Evolutionary conservation across 2,888 invertebrate genomes (phyloP).

Genomic region (Platypus cylindrus): DNA sequence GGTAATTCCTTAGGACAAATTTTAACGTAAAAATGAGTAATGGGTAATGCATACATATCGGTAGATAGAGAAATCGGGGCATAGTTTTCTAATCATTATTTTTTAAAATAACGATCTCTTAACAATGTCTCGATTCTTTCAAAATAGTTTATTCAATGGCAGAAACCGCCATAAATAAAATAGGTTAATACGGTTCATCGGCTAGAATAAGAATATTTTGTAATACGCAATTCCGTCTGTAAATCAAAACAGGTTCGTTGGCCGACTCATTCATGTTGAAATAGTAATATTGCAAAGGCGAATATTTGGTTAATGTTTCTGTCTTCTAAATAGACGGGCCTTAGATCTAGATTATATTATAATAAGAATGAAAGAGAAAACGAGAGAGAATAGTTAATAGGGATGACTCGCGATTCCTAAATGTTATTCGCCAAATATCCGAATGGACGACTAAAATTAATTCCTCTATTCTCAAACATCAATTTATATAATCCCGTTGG

Average conservation of each 20-base stretch:
- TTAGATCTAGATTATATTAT: constrained; percentile 22
- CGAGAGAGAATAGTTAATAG: constrained; percentile 20
- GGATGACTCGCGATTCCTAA: constrained; percentile 24
- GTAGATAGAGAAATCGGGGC: too few species aligned
- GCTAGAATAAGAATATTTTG: constrained; percentile 10
- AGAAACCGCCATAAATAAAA: constrained; percentile 8
- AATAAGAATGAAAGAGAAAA: too few species aligned
- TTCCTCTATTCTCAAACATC: constrained; percentile 34
- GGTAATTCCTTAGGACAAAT: too few species aligned
- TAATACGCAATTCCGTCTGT: constrained; percentile 11
- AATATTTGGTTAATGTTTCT: constrained; percentile 25
- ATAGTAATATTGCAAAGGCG: constrained; percentile 22
- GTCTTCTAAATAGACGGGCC: constrained; percentile 22
- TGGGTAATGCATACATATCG: too few species aligned
- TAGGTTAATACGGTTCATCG: constrained; percentile 10
- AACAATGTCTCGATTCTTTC: too few species aligned
- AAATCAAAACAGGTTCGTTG: constrained; percentile 16
- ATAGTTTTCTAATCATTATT: too few species aligned
- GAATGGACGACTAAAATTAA: constrained; percentile 34
- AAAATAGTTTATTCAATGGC: constrained; percentile 6
- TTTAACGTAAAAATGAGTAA: too few species aligned
- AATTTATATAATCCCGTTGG: constrained; percentile 34
- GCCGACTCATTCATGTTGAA: constrained; percentile 17
- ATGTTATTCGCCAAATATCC: constrained; percentile 34
- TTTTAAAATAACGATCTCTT: too few species aligned